Evolutionary conservation across 2,797 vertebrate genomes (phyloP).

Genomic region (Sebastes variabilis): DNA sequence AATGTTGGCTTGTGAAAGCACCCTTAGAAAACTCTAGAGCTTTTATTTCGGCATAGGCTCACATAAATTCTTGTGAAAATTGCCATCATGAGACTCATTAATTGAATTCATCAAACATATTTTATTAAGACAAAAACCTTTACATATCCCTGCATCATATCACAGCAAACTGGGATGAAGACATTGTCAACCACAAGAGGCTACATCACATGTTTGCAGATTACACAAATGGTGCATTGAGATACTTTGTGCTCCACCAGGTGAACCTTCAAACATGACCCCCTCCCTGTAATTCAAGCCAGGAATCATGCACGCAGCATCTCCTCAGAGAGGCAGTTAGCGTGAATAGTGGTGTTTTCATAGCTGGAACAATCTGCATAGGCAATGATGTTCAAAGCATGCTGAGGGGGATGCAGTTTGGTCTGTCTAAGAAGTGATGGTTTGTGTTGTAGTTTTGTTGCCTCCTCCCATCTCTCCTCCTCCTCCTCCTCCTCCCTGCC

Average conservation of each 20-base stretch:
- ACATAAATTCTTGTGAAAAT: not conserved
- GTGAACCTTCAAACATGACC: constrained; percentile 45
- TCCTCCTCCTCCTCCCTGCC: not conserved
- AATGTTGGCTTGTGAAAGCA: no score
- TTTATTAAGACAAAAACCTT: not conserved
- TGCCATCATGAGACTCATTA: accelerated
- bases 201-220: not conserved
- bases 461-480: constrained; percentile 9
- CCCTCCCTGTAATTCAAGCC: constrained; percentile 53
- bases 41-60: not conserved
- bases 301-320: constrained; percentile 54
- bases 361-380: constrained; percentile 76
- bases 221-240: constrained; percentile 3
- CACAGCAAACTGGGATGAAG: not conserved
- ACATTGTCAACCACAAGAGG: not conserved
- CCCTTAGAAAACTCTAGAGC: not conserved
- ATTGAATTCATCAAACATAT: not conserved
- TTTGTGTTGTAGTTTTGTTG: not conserved
- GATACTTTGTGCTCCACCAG: constrained; percentile 9
- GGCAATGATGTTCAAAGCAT: constrained; percentile 59
- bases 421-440: not conserved
- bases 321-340: constrained; percentile 54
- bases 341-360: constrained; percentile 62
- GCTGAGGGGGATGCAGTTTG: constrained; percentile 26
- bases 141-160: not conserved